A percentile compares a stretch with the other conserved stretches of the same genome.
Conservation (phyloP, 2,113 vertebrate species). For the Nestor notabilis region DNA sequence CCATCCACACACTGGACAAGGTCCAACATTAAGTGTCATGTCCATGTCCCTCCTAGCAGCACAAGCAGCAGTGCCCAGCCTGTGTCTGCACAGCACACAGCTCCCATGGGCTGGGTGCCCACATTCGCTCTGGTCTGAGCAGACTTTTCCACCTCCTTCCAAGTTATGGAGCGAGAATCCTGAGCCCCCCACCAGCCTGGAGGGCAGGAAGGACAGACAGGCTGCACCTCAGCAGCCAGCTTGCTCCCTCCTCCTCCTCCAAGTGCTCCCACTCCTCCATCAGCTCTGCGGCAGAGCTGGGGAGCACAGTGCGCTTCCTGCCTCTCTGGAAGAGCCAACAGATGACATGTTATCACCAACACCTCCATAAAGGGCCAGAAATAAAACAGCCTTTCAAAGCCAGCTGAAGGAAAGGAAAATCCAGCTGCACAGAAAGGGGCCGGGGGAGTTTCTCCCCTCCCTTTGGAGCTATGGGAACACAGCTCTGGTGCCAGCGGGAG, state of each 20-base stretch:
- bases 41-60: not conserved
- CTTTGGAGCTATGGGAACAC: rapidly evolving
- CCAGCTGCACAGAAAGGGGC: conserved; percentile 5
- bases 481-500: not conserved
- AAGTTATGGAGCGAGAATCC: rapidly evolving
- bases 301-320: conserved; percentile 10
- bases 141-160: not conserved
- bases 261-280: not conserved
- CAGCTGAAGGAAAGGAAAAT: not conserved
- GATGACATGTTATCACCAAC: conserved; percentile 47
- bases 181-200: not conserved
- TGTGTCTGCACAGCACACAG: rapidly evolving
- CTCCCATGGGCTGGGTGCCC: not conserved
- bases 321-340: conserved; percentile 42
- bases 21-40: not conserved
- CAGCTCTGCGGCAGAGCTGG: not conserved
- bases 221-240: not conserved
- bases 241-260: not conserved
- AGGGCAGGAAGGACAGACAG: not conserved
- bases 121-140: rapidly evolving
- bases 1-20: not conserved
- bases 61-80: not conserved
- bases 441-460: not conserved
- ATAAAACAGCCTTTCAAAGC: conserved; percentile 27
- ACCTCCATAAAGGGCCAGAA: conserved; percentile 51